phyloP scores from a whole-genome alignment of 2,888 invertebrate genomes.

The Flexamia atlantica region DNA sequence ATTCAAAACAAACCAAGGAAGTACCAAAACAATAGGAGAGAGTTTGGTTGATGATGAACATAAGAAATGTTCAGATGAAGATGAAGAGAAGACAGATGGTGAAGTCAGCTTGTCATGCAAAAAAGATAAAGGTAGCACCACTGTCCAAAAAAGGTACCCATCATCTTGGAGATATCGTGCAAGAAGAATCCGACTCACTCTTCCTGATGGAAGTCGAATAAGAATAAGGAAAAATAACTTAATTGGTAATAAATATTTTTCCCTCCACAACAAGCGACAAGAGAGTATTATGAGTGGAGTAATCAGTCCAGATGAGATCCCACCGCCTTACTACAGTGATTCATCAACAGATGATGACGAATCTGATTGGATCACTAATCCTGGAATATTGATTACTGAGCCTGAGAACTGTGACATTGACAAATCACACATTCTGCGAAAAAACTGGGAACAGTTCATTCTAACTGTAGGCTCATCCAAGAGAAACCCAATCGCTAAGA shows the following conservation, averaged over 20 bases:
- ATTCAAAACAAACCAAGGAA: not conserved
- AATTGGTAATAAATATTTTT: not conserved
- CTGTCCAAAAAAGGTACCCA: not conserved
- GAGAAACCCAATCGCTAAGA: slow-evolving; percentile 10
- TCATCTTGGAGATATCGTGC: too few relatives aligned
- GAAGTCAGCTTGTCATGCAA: not conserved
- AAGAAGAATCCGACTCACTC: not conserved
- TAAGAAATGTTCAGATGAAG: not conserved
- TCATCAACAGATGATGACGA: slow-evolving; percentile 4
- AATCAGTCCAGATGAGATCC: not conserved
- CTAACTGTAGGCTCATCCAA: not conserved
- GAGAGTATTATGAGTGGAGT: not conserved
- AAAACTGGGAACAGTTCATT: not conserved
- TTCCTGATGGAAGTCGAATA: not conserved
- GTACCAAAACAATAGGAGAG: not conserved
- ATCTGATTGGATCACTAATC: not conserved
- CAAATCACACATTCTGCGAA: not conserved
- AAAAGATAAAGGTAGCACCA: not conserved
- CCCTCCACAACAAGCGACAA: not conserved
- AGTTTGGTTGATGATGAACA: not conserved
- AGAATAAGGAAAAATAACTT: not conserved
- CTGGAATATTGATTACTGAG: not conserved
- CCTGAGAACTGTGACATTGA: slow-evolving; percentile 13
- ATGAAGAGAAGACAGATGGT: not conserved
- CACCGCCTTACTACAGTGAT: not conserved